Base-by-base conservation (phyloP, 1,140 invertebrate species). In the Diabrotica undecimpunctata region DNA sequence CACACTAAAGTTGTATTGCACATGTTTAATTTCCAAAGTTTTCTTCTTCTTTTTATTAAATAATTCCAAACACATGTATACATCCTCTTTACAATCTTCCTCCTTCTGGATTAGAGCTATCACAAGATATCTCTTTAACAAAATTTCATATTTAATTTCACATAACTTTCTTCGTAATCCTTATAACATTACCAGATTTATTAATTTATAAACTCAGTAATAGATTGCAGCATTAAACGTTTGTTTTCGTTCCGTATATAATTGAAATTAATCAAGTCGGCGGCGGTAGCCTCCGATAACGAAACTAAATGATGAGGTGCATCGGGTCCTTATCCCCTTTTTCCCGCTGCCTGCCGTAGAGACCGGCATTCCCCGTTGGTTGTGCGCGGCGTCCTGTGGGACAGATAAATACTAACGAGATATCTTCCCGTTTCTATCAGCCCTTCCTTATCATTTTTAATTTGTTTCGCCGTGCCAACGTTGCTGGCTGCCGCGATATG, bases 351-450 rank as follows among this genome's bases (percentile, higher is more conserved):
- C n/a, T 55, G 6, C 54, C 13, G 13, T 14, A 9, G 35, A 14
- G 12, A 13, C 10, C 14, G 9, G 7, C 52, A 25, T 25, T 55
- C 54, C 35, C 25, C 25, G 25, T 14, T 5, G 9, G 9, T n/a
- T 13, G 13, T 36, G 54, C 54, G 13, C 54, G 54, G 13, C 54
- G 13, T 55, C 54, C 54, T 25, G 6, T 25, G 13, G 54, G 54
- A 55, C 12, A 55, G 54, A 55, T 55, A 55, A 55, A 55, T 55
- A 55, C 54, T 55, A 55, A 55, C 54, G 54, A 55, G 54, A 55
- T 55, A 14, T 55, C 35, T 55, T 36, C 35, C 13, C 13, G 35
- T 55, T 55, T 8, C 57, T 13, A 59, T 59, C 57, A 12, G 36
- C 57, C 57, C 57, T 50, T 59, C 12, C 37, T 59, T 59, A 36